Conservation (phyloP, 2,888 invertebrate genomes). For the Drosophila prostipennis region DNA sequence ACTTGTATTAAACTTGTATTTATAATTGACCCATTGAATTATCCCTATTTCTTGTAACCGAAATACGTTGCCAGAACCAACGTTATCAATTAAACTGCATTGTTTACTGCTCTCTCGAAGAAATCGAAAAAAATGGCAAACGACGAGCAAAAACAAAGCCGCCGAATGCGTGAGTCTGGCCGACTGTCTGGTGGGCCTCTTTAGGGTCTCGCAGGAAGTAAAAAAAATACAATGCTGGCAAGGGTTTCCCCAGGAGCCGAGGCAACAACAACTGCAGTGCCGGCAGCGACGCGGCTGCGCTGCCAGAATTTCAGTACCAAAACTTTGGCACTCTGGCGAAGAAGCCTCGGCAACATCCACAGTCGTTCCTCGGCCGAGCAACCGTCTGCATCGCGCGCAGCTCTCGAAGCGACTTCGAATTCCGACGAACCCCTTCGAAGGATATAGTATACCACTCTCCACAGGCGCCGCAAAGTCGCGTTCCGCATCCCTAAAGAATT, state of each 20-base stretch:
- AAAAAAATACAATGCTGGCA: background rate
- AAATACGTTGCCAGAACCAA: constrained; percentile 14
- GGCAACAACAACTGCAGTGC: constrained; percentile 23
- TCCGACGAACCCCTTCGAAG: constrained; percentile 29
- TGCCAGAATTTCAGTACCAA: constrained; percentile 27
- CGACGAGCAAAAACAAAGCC: constrained; percentile 8
- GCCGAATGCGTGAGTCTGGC: constrained; percentile 23
- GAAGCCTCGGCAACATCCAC: constrained; percentile 61
- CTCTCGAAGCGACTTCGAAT: constrained; percentile 27
- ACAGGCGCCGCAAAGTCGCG: constrained; percentile 68
- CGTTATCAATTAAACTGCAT: constrained; percentile 31
- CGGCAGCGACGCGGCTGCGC: constrained; percentile 17
- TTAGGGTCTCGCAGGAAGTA: background rate
- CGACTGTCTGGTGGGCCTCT: constrained; percentile 16
- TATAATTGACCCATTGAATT: background rate
- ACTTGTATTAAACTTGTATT: background rate
- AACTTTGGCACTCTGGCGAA: constrained; percentile 58
- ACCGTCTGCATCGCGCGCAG: constrained; percentile 73
- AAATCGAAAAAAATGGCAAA: constrained; percentile 7
- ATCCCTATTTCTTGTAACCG: background rate
- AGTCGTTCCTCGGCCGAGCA: constrained; percentile 70
- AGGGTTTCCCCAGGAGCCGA: constrained; percentile 36
- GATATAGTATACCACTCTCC: constrained; percentile 38
- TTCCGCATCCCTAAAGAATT: constrained; percentile 38
- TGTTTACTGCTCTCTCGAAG: constrained; percentile 2